Evolutionary conservation across 2,888 invertebrate species (phyloP).

Genomic region (Agapostemon virescens): DNA sequence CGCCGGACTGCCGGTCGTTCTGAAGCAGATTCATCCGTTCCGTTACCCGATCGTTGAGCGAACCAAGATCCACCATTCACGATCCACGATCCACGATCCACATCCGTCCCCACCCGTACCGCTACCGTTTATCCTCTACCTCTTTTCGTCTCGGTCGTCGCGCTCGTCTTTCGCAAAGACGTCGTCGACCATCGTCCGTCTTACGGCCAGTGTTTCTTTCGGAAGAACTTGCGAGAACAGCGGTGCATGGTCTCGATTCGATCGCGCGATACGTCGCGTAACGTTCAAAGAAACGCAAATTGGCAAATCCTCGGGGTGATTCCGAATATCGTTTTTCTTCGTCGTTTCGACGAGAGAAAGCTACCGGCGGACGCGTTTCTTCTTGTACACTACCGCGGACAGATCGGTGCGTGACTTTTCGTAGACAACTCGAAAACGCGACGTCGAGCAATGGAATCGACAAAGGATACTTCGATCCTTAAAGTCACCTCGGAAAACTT

Average conservation of each 20-base stretch:
- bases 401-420: too few relatives aligned
- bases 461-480: too few relatives aligned
- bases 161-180: neutral
- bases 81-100: neutral
- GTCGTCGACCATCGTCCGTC: neutral
- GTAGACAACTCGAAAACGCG: too few relatives aligned
- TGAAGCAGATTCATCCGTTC: slow-evolving; percentile 74
- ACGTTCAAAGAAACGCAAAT: too few relatives aligned
- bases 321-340: too few relatives aligned
- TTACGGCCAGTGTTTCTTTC: neutral
- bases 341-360: too few relatives aligned
- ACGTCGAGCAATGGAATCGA: too few relatives aligned
- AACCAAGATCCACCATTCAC: neutral
- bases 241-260: neutral
- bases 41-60: neutral
- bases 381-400: too few relatives aligned
- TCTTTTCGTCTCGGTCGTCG: slow-evolving; percentile 4
- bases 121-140: neutral
- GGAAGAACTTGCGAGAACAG: neutral
- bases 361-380: too few relatives aligned
- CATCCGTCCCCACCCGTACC: neutral
- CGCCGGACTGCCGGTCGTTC: slow-evolving; percentile 88
- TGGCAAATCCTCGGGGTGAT: too few relatives aligned
- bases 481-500: too few relatives aligned
- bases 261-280: too few relatives aligned